Percentiles rank a stretch among this genome's conserved stretches.
Conservation (phyloP, 2,888 invertebrate genomes). For the Folsomia candida region DNA sequence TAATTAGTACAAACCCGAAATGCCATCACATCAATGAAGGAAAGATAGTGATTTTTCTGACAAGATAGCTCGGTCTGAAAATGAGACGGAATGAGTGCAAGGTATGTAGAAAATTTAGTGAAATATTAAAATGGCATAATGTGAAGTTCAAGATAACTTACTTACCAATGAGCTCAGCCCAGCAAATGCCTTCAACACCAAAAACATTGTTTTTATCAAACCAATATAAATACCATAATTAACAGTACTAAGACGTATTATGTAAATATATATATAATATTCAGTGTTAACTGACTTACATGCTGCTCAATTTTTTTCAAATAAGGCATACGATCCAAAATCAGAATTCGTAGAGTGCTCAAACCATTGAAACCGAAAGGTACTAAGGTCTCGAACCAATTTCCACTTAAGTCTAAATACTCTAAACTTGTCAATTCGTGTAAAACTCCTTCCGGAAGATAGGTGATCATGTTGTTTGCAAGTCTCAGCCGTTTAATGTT, state of each 20-base stretch:
- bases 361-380: conserved; percentile 35
- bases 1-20: conserved; percentile 41
- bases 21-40: conserved; percentile 33
- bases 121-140: too few species aligned
- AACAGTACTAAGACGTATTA: background rate
- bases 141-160: too few species aligned
- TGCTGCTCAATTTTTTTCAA: conserved; percentile 35
- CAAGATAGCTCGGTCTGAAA: conserved; percentile 39
- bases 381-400: conserved; percentile 32
- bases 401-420: conserved; percentile 43
- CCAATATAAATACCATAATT: background rate
- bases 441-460: conserved; percentile 26
- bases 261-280: background rate
- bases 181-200: conserved; percentile 37
- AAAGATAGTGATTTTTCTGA: conserved; percentile 35
- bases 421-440: conserved; percentile 25
- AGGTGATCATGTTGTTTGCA: conserved; percentile 38
- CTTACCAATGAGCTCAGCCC: conserved; percentile 33
- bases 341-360: conserved; percentile 23
- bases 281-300: conserved; percentile 32
- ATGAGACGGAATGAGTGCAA: too few species aligned
- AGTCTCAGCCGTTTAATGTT: conserved; percentile 39
- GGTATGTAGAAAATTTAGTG: too few species aligned
- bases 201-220: background rate
- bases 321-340: conserved; percentile 25